A percentile compares a stretch with the other conserved stretches of the same genome.
These are phyloP conservation scores for Planiliza haematocheilus DNA, from an alignment of 2,113 vertebrate genomes.

Conservation along the genomic window DNA sequence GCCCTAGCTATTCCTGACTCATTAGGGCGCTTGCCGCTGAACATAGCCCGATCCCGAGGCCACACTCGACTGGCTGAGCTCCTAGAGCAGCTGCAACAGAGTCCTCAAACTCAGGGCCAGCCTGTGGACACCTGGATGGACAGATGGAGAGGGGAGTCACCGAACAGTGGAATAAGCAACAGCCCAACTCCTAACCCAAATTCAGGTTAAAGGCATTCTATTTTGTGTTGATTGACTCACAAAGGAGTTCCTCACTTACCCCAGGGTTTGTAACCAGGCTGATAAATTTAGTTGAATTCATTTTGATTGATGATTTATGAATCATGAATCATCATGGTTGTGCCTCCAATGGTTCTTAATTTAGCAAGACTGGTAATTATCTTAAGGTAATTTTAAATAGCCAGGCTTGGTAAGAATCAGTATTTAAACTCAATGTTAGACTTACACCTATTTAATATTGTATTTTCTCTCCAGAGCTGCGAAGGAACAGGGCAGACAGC, in stretches of 20 bases:
- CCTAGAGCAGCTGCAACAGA: conserved; percentile 93
- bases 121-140: conserved; percentile 87
- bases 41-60: conserved; percentile 93
- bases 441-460: conserved; percentile 5
- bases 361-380: background rate
- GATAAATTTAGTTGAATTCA: background rate
- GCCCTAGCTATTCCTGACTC: conserved; percentile 97
- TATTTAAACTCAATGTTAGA: too few species aligned
- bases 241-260: background rate
- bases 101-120: conserved; percentile 84
- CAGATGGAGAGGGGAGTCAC: conserved; percentile 86
- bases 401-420: too few species aligned
- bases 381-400: background rate
- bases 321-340: too few species aligned
- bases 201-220: conserved; percentile 82
- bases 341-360: too few species aligned
- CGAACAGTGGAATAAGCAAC: conserved; percentile 87
- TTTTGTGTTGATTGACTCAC: background rate
- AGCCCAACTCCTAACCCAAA: conserved; percentile 82
- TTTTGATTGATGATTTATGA: background rate
- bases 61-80: conserved; percentile 95
- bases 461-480: conserved; percentile 83
- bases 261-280: background rate
- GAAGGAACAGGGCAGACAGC: conserved; percentile 89
- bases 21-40: conserved; percentile 92